phyloP scores from a whole-genome alignment of 2,797 vertebrate genomes.

The Heliangelus exortis region DNA sequence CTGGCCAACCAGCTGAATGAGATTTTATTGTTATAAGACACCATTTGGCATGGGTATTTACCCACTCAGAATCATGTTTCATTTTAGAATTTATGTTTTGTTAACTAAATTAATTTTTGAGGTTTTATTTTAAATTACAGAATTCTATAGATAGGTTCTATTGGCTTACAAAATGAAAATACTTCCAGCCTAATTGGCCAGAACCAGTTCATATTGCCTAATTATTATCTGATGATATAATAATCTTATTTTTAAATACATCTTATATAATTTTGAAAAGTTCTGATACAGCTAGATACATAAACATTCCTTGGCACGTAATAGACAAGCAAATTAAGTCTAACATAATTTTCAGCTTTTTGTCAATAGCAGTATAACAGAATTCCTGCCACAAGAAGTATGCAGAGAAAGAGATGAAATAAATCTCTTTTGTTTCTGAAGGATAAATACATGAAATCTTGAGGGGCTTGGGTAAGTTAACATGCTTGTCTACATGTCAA shows the following conservation, averaged over 20 bases:
- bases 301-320: background rate
- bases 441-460: background rate
- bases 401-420: background rate
- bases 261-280: background rate
- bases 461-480: background rate
- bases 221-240: conserved; percentile 7
- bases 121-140: background rate
- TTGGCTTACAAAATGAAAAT: conserved; percentile 25
- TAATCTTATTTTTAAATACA: background rate
- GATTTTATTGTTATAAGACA: conserved; percentile 1
- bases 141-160: background rate
- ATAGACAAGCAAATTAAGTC: background rate
- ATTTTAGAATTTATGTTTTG: background rate
- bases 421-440: conserved; percentile 1
- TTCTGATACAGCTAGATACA: background rate
- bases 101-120: conserved; percentile 39
- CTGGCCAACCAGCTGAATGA: background rate
- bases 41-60: conserved; percentile 17
- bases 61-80: background rate
- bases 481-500: background rate
- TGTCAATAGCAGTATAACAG: background rate
- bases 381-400: background rate
- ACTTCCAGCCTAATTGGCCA: conserved; percentile 10
- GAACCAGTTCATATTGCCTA: background rate
- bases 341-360: conserved; percentile 19